Evolutionary conservation across 2,113 vertebrate species (phyloP), one percentile per base, ranked within the genome.

Genomic region (Conger conger): DNA sequence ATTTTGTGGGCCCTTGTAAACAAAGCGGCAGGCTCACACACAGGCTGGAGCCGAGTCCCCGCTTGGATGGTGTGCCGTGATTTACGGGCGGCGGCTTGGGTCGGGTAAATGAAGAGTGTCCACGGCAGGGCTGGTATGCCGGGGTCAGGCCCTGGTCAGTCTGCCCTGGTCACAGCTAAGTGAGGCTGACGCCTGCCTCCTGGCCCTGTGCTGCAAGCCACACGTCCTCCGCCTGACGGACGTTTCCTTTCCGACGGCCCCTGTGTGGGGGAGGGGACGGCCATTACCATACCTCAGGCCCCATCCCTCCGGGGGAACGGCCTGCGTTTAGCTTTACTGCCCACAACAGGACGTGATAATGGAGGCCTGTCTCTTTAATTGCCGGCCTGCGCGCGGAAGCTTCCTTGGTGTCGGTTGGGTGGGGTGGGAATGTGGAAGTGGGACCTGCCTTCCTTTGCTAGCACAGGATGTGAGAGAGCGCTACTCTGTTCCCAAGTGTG

Each of bases 161-260:
- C 92, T 92, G 91, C 90, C 89, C 92, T 92, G 91, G 91, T 94
- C 93, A 93, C 91, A 91, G 92, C 91, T 94, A 91, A 94, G 90
- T 88, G 92, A 93, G 92, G 93, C 92, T 86, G 90, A 91, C 89
- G 92, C 91, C 92, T 93, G 92, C 92, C 93, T 93, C 92, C 93
- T 94, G 92, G 93, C 68, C 84, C 73, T 80, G 30, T 30, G 57
- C 82, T 68, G 40, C 40, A 45, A 81, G 30, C 16, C 45, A 76
- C 68, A 42, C 35, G 76, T 68, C 79, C 53, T 20, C 89, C 88
- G 85, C 77, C 81, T 94, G 93, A 93, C 87, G 94, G 93, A 93
- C 92, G 92, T 91, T 90, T 91, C 91, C 93, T 92, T 91, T 91
- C 92, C 92, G 88, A 90, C 90, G 0, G 4, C 18, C 20, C 27